Evolutionary conservation across 2,888 invertebrate species (phyloP).

Genomic region (Gastrophysa polygoni): DNA sequence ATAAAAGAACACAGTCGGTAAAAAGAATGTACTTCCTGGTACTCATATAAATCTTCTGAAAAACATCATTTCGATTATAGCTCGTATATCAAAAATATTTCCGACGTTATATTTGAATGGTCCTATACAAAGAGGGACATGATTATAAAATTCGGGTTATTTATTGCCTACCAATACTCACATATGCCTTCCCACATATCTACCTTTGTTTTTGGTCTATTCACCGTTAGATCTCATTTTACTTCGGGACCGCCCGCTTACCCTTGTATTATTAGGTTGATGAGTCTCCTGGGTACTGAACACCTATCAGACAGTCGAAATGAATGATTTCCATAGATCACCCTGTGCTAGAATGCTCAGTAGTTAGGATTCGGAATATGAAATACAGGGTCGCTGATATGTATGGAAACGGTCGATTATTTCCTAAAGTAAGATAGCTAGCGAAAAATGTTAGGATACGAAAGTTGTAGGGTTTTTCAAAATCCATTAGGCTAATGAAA

Average conservation of each 20-base stretch:
- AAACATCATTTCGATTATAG: constrained; percentile 21
- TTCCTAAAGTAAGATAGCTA: no score
- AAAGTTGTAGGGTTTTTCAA: no score
- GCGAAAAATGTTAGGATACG: no score
- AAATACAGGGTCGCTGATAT: no score
- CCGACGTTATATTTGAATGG: constrained; percentile 27
- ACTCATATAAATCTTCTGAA: constrained; percentile 12
- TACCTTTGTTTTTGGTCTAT: constrained; percentile 24
- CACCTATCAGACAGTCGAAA: no score
- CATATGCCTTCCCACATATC: constrained; percentile 21
- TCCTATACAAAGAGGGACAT: constrained; percentile 25
- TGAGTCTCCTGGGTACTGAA: constrained; percentile 11
- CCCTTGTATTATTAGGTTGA: constrained; percentile 21
- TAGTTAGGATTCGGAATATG: no score
- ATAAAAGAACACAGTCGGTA: constrained; percentile 14
- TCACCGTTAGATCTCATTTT: constrained; percentile 18
- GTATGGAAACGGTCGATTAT: no score
- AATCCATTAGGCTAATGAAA: no score
- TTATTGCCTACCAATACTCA: constrained; percentile 25
- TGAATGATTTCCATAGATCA: no score
- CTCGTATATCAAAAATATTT: constrained; percentile 23
- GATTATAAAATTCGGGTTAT: constrained; percentile 30
- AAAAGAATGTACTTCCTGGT: constrained; percentile 2
- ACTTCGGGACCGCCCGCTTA: constrained; percentile 22
- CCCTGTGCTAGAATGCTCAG: no score